These are phyloP conservation scores for Lasioglossum marginatum DNA, from an alignment of 2,888 invertebrate species.

Conservation along the genomic window DNA sequence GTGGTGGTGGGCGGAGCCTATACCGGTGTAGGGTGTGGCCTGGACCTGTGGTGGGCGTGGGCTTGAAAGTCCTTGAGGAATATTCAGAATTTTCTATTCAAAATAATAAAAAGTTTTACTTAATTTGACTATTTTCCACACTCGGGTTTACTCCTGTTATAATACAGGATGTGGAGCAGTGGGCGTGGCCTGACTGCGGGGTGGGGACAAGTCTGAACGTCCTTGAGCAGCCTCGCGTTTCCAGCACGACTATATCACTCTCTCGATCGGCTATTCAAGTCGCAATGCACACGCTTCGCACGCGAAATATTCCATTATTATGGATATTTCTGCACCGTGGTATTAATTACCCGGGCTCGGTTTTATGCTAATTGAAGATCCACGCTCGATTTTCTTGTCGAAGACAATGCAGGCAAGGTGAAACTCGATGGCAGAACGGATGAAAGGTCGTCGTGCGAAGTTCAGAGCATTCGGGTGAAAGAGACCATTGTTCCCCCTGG, in stretches of 20 bases:
- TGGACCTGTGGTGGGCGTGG: not conserved
- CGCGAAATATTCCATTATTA: not conserved
- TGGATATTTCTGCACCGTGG: not conserved
- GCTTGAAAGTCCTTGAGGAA: not conserved
- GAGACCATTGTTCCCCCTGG: constrained; percentile 55
- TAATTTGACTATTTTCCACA: not conserved
- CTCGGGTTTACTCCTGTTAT: too few species aligned
- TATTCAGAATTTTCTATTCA: too few species aligned
- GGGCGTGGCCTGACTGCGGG: not conserved
- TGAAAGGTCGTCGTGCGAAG: constrained; percentile 56
- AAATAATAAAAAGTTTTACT: too few species aligned
- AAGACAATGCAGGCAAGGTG: constrained; percentile 46
- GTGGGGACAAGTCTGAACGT: not conserved
- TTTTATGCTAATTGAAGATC: constrained; percentile 17
- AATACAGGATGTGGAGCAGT: not conserved
- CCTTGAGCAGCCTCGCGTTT: not conserved
- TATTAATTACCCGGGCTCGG: not conserved
- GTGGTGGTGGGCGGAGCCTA: not conserved
- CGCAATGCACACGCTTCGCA: not conserved
- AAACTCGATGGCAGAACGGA: constrained; percentile 50
- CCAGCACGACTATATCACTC: not conserved
- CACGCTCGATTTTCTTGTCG: not conserved
- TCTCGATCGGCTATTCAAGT: not conserved
- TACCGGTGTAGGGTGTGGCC: not conserved
- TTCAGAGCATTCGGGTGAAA: constrained; percentile 55